phyloP scores from a whole-genome alignment of 2,113 vertebrate species.

The Oplegnathus fasciatus region DNA sequence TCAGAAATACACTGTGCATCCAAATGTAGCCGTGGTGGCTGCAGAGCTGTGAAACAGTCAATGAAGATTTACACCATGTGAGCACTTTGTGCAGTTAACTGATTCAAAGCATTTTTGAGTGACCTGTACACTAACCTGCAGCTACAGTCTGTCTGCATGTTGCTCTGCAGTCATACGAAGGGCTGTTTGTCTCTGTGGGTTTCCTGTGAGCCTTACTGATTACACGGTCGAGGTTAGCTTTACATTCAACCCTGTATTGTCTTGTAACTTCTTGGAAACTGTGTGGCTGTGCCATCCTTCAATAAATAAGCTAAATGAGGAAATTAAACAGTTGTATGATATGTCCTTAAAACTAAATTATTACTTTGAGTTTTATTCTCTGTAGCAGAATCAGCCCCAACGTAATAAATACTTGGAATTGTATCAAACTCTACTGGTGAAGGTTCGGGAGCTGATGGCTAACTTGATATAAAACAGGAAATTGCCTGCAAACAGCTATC shows the following conservation, averaged over 20 bases:
- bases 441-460: background rate
- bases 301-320: background rate
- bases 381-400: background rate
- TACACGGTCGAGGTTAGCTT: background rate
- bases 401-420: background rate
- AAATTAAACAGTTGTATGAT: background rate
- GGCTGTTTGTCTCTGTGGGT: background rate
- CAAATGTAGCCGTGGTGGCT: background rate
- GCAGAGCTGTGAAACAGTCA: background rate
- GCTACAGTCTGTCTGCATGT: background rate
- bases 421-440: background rate
- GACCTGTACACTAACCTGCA: background rate
- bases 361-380: background rate
- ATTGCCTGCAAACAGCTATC: conserved; percentile 14
- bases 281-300: background rate
- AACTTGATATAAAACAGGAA: conserved; percentile 37
- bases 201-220: background rate
- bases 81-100: background rate
- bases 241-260: background rate
- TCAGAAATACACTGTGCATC: background rate
- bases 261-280: background rate
- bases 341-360: background rate
- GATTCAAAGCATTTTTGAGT: background rate
- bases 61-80: background rate
- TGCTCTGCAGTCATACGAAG: background rate